Percentiles rank a stretch among this genome's conserved stretches.
phyloP scores from a whole-genome alignment of 2,113 vertebrate species.

The Pongo abelii region DNA sequence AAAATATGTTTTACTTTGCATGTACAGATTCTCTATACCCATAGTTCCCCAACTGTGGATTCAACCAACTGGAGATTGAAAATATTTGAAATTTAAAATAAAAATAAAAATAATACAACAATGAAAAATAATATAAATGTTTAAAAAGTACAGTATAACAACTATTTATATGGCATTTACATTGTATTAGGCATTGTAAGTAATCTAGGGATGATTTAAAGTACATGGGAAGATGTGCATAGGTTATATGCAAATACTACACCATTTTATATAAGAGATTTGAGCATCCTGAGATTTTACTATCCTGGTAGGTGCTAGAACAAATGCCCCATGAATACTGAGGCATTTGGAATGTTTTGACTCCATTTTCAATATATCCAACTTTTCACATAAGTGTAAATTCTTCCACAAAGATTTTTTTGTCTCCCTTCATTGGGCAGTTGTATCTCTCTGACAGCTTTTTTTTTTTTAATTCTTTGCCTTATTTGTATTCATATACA shows the following conservation, averaged over 20 bases:
- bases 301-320: background rate
- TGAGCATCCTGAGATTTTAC: background rate
- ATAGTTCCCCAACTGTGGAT: background rate
- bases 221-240: background rate
- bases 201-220: background rate
- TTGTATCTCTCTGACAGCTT: background rate
- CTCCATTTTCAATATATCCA: background rate
- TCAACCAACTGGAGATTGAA: background rate
- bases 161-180: background rate
- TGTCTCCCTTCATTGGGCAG: background rate
- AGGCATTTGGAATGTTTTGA: background rate
- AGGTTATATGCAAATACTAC: background rate
- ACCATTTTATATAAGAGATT: background rate
- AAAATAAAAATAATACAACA: background rate
- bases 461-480: background rate
- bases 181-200: background rate
- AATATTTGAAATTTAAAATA: background rate
- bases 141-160: background rate
- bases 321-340: background rate
- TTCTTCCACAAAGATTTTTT: background rate
- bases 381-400: background rate
- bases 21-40: background rate
- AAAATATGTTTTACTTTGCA: background rate
- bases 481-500: background rate
- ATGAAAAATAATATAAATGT: background rate